Percentiles rank a stretch among this genome's conserved stretches.
Conservation (phyloP, 30 jellyfish, hydroid and myxozoan species). For the Aurelia sp. region DNA sequence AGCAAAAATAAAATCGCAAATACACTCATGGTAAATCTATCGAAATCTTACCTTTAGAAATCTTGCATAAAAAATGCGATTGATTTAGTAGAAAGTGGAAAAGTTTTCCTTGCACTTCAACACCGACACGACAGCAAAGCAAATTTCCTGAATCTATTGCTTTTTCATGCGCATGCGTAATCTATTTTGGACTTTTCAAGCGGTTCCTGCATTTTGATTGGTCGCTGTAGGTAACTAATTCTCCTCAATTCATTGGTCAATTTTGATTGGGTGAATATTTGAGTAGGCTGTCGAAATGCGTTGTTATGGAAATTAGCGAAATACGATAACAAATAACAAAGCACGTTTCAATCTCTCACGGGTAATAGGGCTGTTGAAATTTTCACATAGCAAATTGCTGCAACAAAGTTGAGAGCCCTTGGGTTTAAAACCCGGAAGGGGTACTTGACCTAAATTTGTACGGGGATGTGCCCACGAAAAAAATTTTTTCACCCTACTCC, state of each 20-base stretch:
- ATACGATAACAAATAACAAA: conserved; percentile 31
- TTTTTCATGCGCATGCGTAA: conserved; percentile 64
- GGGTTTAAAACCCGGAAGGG: too few species aligned
- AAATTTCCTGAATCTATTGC: conserved; percentile 23
- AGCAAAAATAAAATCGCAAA: background rate
- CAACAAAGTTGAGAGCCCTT: too few species aligned
- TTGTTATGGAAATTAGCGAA: conserved; percentile 51
- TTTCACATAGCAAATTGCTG: too few species aligned
- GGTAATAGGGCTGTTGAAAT: too few species aligned
- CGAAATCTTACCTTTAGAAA: conserved; percentile 1
- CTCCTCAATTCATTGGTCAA: conserved; percentile 21
- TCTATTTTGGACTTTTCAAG: conserved; percentile 67
- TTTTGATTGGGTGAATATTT: conserved; percentile 40
- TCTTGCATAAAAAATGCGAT: background rate
- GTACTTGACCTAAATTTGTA: too few species aligned
- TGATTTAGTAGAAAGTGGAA: background rate
- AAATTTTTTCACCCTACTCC: too few species aligned
- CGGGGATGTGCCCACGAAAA: too few species aligned
- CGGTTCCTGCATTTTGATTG: conserved; percentile 51
- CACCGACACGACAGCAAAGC: conserved; percentile 12
- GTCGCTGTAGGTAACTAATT: conserved; percentile 70
- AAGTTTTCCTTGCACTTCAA: background rate
- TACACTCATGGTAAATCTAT: background rate
- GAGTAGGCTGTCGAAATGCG: conserved; percentile 43
- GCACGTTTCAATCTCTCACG: background rate